A percentile compares a stretch with the other conserved stretches of the same genome.
Evolutionary conservation across 1,140 invertebrate genomes (phyloP).

Genomic region (Heliconius melpomene): DNA sequence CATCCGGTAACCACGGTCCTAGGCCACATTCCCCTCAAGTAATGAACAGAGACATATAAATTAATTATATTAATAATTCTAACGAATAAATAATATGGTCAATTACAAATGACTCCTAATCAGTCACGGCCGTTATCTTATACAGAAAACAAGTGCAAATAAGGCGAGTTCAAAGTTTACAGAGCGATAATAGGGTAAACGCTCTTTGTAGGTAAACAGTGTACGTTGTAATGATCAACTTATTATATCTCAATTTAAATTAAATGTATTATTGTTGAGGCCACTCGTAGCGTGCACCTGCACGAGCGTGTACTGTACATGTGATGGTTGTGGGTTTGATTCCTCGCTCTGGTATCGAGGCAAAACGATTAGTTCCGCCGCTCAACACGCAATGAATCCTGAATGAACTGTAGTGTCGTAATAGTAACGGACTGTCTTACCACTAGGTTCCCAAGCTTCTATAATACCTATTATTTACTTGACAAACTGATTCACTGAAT

Average conservation of each 20-base stretch:
- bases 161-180: slow-evolving; percentile 25
- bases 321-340: not conserved
- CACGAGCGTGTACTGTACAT: not conserved
- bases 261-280: not conserved
- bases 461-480: not conserved
- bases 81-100: not conserved
- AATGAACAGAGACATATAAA: not conserved
- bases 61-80: not conserved
- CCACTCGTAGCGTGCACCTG: no score
- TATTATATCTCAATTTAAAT: not conserved
- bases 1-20: not conserved
- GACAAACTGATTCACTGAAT: not conserved
- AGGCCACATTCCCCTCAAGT: no score
- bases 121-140: slow-evolving; percentile 24
- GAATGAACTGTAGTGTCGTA: not conserved
- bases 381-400: not conserved
- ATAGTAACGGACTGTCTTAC: not conserved
- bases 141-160: slow-evolving; percentile 14
- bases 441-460: not conserved
- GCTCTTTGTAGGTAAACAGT: slow-evolving; percentile 18
- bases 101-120: slow-evolving; percentile 24
- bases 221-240: not conserved
- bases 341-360: not conserved
- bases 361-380: not conserved
- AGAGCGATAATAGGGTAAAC: slow-evolving; percentile 23